These are phyloP conservation scores for Halictus ligatus DNA, from an alignment of 2,888 invertebrate genomes.

Conservation along the genomic window DNA sequence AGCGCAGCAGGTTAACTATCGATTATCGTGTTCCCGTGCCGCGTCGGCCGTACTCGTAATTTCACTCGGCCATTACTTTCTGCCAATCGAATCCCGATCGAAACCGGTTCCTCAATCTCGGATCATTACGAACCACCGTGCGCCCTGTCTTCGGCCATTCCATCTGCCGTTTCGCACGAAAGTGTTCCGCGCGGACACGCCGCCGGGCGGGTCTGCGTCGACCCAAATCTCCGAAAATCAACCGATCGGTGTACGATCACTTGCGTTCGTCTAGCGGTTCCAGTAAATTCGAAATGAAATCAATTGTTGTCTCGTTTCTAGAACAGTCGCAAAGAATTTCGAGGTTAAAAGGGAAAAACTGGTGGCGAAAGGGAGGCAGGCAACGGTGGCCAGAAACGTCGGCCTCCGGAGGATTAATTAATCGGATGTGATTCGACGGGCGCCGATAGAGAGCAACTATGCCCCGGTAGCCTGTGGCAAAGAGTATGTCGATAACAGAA, in stretches of 20 bases:
- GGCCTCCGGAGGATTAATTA: constrained; percentile 36
- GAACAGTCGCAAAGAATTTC: background rate
- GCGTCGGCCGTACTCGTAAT: constrained; percentile 26
- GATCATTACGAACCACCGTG: constrained; percentile 42
- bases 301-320: too few species aligned
- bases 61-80: constrained; percentile 35
- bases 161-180: background rate
- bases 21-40: constrained; percentile 29
- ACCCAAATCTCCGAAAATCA: background rate
- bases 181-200: background rate
- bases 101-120: constrained; percentile 56
- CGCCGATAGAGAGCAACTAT: constrained; percentile 12
- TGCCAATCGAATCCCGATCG: constrained; percentile 37
- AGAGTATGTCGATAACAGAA: constrained; percentile 62
- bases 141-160: background rate
- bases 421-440: constrained; percentile 23
- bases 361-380: background rate
- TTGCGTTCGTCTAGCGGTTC: too few species aligned
- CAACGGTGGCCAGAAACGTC: constrained; percentile 1
- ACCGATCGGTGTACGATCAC: too few species aligned
- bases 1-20: constrained; percentile 4
- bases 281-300: too few species aligned
- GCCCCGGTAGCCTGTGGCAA: constrained; percentile 7
- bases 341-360: background rate
- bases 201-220: background rate